Percentiles rank a stretch among this genome's conserved stretches.
Conservation (phyloP, 2,888 invertebrate genomes). For the Crematogaster levior region DNA sequence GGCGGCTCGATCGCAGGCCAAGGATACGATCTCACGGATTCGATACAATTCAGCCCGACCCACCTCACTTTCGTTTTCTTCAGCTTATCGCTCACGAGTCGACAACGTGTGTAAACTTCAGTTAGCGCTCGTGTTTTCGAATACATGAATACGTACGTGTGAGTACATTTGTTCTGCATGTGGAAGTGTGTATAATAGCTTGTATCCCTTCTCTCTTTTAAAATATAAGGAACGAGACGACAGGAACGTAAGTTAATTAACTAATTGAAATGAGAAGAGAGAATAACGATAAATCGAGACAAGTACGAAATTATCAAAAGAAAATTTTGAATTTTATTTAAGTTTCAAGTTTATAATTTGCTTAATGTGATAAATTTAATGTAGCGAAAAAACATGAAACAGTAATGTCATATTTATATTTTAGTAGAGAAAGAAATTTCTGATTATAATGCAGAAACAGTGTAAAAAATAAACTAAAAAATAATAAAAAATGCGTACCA, state of each 20-base stretch:
- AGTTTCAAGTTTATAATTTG: background rate
- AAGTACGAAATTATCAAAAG: background rate
- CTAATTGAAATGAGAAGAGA: too few relatives aligned
- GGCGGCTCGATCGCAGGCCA: constrained; percentile 68
- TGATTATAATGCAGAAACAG: background rate
- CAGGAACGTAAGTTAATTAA: too few relatives aligned
- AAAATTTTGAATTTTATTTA: constrained; percentile 11
- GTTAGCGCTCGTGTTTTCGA: background rate
- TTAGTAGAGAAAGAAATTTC: background rate
- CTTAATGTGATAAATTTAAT: background rate
- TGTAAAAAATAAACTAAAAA: background rate
- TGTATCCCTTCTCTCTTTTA: constrained; percentile 11
- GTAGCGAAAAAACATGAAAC: background rate
- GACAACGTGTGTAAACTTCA: constrained; percentile 20
- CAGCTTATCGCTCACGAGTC: constrained; percentile 55
- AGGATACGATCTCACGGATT: constrained; percentile 74
- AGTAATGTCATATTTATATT: background rate
- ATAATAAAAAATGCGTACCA: background rate
- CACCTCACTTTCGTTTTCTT: constrained; percentile 68
- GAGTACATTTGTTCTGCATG: background rate
- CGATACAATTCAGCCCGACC: constrained; percentile 68
- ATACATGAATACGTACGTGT: background rate
- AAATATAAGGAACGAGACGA: constrained; percentile 10
- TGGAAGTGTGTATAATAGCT: background rate
- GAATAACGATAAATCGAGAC: background rate